A percentile compares a stretch with the other conserved stretches of the same genome.
phyloP scores from a whole-genome alignment of 2,888 invertebrate species.

The Linyphia triangularis region DNA sequence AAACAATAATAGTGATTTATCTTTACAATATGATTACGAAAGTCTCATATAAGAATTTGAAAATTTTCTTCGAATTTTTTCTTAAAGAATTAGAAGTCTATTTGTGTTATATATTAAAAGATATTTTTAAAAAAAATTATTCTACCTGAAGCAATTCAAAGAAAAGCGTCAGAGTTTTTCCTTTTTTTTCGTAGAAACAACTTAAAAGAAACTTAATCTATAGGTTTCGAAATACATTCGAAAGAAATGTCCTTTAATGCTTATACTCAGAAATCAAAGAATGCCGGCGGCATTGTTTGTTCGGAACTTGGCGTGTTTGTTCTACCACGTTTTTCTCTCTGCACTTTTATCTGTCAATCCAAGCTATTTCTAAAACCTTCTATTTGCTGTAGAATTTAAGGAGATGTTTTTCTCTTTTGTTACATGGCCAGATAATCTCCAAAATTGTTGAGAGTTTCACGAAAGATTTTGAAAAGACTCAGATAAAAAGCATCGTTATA shows the following conservation, averaged over 20 bases:
- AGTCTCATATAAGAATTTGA: no score
- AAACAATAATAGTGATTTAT: no score
- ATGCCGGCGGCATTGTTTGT: background rate
- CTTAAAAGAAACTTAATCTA: background rate
- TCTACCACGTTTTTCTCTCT: background rate
- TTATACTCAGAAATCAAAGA: slow-evolving; percentile 8
- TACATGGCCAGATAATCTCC: background rate
- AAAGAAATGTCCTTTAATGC: background rate
- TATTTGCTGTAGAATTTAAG: background rate
- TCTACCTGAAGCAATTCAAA: background rate
- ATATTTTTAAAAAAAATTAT: background rate
- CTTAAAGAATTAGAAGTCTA: background rate
- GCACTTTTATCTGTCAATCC: background rate
- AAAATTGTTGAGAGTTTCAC: background rate
- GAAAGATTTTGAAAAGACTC: no score
- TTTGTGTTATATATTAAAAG: background rate
- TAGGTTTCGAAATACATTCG: background rate
- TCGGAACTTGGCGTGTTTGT: background rate
- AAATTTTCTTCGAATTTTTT: background rate
- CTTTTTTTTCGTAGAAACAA: background rate
- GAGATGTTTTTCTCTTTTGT: background rate
- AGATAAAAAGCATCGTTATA: no score
- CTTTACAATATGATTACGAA: no score
- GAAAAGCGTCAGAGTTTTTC: background rate
- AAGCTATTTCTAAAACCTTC: background rate